Evolutionary conservation across 2,888 invertebrate genomes (phyloP).

Genomic region (Adelphocoris suturalis): DNA sequence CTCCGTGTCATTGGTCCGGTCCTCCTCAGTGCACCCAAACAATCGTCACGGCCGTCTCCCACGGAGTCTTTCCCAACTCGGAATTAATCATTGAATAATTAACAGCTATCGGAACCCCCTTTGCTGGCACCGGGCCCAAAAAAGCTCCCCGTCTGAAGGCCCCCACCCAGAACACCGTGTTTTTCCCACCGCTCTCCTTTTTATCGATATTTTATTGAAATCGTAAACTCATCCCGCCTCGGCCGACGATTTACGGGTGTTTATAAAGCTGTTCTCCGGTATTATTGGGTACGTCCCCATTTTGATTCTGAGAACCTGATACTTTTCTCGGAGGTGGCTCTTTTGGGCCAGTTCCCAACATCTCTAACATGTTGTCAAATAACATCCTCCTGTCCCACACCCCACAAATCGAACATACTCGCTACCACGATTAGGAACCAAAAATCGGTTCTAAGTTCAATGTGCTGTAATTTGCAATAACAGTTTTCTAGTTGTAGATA

Average conservation of each 20-base stretch:
- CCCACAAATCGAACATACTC: too few relatives aligned
- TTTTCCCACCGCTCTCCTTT: not conserved
- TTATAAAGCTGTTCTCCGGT: slow-evolving; percentile 39
- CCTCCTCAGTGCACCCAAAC: slow-evolving; percentile 57
- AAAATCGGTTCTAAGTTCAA: too few relatives aligned
- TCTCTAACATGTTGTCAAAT: not conserved
- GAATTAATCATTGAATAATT: slow-evolving; percentile 57
- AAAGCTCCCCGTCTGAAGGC: not conserved
- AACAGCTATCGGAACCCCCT: slow-evolving; percentile 23
- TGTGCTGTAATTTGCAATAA: too few relatives aligned
- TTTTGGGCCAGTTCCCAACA: not conserved
- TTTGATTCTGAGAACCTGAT: slow-evolving; percentile 35
- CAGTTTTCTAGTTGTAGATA: too few relatives aligned
- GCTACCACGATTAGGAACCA: too few relatives aligned
- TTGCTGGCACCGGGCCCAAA: slow-evolving; percentile 8
- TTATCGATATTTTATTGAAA: slow-evolving; percentile 53
- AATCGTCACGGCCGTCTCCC: slow-evolving; percentile 61
- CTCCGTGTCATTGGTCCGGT: slow-evolving; percentile 38
- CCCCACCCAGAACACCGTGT: slow-evolving; percentile 4
- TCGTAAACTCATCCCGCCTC: slow-evolving; percentile 34
- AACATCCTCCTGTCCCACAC: not conserved
- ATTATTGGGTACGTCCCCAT: not conserved
- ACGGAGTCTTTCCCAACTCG: slow-evolving; percentile 32
- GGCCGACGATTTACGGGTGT: slow-evolving; percentile 41
- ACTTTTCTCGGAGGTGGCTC: not conserved